Percentiles rank a stretch among this genome's conserved stretches.
Conservation (phyloP, 2,113 vertebrate genomes). For the Leptosomus discolor region DNA sequence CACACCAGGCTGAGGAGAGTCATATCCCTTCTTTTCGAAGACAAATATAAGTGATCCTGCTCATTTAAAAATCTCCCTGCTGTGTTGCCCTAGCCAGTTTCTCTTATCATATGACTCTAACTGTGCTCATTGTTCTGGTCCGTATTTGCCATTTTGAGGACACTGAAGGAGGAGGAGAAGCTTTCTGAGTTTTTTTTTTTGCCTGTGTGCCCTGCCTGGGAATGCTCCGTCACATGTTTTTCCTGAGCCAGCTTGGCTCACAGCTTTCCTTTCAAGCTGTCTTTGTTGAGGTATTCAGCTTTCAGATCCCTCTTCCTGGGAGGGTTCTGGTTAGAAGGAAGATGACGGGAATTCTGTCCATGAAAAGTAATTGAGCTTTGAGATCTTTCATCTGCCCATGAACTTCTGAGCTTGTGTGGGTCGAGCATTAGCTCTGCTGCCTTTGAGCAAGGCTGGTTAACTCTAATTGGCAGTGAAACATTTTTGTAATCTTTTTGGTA, state of each 20-base stretch:
- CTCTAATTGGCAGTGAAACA: conserved; percentile 25
- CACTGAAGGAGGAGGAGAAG: neutral
- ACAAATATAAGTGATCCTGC: conserved; percentile 62
- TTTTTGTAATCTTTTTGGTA: conserved; percentile 35
- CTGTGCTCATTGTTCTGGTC: conserved; percentile 6
- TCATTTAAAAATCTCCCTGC: conserved; percentile 51
- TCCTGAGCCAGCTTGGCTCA: neutral
- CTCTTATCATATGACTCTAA: neutral
- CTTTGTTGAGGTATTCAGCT: neutral
- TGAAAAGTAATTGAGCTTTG: neutral
- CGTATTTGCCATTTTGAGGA: neutral
- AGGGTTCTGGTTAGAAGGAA: neutral
- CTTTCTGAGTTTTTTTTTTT: neutral
- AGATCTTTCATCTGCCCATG: neutral
- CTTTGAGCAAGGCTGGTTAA: neutral
- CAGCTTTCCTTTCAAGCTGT: neutral
- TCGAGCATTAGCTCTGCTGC: neutral
- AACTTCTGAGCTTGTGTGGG: neutral
- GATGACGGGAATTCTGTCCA: neutral
- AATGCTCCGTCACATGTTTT: neutral
- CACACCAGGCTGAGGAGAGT: conserved; percentile 32
- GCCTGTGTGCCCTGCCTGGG: neutral
- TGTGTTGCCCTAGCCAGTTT: conserved; percentile 21
- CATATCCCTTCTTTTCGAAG: conserved; percentile 15
- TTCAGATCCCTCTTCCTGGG: neutral